phyloP scores from a whole-genome alignment of 2,113 vertebrate species.

The Onychorhynchus coronatus region DNA sequence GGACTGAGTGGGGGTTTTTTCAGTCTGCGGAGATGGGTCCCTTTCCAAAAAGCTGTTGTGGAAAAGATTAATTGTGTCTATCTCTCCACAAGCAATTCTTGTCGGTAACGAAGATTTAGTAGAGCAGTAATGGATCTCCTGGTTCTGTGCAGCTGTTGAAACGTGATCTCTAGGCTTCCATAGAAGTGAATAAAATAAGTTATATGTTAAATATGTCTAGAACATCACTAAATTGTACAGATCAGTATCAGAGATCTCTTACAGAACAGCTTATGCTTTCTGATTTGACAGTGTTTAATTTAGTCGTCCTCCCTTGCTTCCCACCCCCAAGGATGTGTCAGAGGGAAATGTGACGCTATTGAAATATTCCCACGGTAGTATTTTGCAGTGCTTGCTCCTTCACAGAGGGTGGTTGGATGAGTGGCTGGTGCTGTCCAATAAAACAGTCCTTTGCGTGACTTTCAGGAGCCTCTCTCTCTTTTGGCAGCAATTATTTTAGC shows the following conservation, averaged over 20 bases:
- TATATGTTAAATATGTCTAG: background rate
- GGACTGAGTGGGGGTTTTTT: background rate
- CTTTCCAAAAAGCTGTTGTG: background rate
- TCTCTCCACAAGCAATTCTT: background rate
- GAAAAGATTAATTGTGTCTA: background rate
- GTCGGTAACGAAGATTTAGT: background rate
- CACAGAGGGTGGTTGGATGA: background rate
- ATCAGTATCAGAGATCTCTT: background rate
- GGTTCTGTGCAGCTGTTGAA: background rate
- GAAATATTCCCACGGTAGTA: background rate
- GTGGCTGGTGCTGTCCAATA: background rate
- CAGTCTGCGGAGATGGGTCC: background rate
- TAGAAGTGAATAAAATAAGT: background rate
- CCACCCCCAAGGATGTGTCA: slow-evolving; percentile 7
- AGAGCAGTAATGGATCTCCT: background rate
- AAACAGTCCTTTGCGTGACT: background rate
- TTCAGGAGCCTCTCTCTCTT: background rate
- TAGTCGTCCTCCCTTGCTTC: slow-evolving; percentile 29
- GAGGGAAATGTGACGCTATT: background rate
- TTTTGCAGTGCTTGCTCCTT: background rate
- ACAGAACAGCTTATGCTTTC: background rate
- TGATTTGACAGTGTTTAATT: slow-evolving; percentile 41
- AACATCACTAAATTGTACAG: background rate
- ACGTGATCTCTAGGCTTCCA: background rate
- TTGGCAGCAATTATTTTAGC: background rate